Evolutionary conservation across 2,113 vertebrate species (phyloP), one percentile per base, ranked within the genome.

Genomic region (Silurus meridionalis): DNA sequence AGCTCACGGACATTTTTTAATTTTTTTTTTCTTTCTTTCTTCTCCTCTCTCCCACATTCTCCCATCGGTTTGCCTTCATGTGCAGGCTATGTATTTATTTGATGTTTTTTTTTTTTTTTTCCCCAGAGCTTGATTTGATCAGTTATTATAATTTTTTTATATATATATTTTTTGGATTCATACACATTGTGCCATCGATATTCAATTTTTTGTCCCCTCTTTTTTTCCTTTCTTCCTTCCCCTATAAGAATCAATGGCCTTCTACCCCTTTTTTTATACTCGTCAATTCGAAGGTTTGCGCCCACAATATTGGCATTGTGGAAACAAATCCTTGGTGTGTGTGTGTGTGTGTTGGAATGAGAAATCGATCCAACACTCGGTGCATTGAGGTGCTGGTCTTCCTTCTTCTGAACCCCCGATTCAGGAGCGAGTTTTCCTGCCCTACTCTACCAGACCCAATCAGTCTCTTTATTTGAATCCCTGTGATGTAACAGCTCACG

Each of bases 261-360:
- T 37, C 37, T 37, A 37, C 37, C 37, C 37, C 2, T 91, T 92
- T 93, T 89, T 92, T 90, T 53, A 83, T 67, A 58, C 4, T 21
- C 15, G 52, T 13, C 28, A 69, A 10, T 55, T 69, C 63, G 10
- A 19, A 69, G 23, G 63, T 64, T 10, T 23, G 52, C 17, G 10
- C 5, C 15, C 37, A 58, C 1, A 55, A 28, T 53, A 69, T 60
- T 60, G 55, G 8, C 2, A 50, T 77, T 75, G 75, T 63, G 5
- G 13, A 6, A 81, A 7, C 1, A 1, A 11, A 37, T 86, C 8
- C 23, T 37, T 21, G 23, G 23, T 1, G 48, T n/a, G 48, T 25
- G 75, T 28, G 72, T 52, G 46, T 19, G 46, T 10, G 25, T 11
- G 28, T 2, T 6, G 28, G 6, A 6, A 15, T 37, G 37, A 4